Base-by-base conservation (phyloP, 2,888 invertebrate species). In the Eristalinus sepulchralis region DNA sequence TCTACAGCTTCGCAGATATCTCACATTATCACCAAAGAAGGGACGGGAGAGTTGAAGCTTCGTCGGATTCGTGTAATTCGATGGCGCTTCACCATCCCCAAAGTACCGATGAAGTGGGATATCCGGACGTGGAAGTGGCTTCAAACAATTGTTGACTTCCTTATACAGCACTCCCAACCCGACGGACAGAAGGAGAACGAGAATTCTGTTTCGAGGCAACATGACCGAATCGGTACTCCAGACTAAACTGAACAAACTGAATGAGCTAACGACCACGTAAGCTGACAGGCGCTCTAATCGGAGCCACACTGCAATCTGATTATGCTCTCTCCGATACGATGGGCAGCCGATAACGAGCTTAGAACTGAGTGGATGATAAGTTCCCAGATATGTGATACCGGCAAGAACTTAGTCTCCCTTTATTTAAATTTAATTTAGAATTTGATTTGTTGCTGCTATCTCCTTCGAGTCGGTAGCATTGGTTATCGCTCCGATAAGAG, bases 61-160 rank as follows among this genome's bases (percentile, higher is more conserved):
- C 22, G 20, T 39, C 4, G 71, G 70, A 20, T 88, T 89, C 0
- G 82, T 83, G 77, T 91, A 90, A 22, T 91, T 90, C 55, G 81
- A 84, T 0, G 91, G 91, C 27, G 87, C 78, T 2, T 89, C 90
- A 33, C 89, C 91, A 72, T 91, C 90, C 33, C 91, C 92, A 92
- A 91, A 92, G 90, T 92, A 92, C 88, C 91, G 89, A 77, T 90
- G 88, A 0, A 88, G 36, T 3, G 90, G 89, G 47, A 91, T 53
- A 10, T 86, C 24, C 0, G 92, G 91, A 0, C 81, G 88, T 0
- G 89, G 85, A 60, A 89, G 71, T 66, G 90, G 82, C 1, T 85
- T 88, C 62, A 90, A 87, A 22, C 89, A 11, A n/a, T 89, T 86
- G 71, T 79, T 88, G 6, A 89, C 22, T 22, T 88, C 78, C 73